Percentiles rank a stretch among this genome's conserved stretches.
Conservation (phyloP, 30 jellyfish, hydroid and myxozoan genomes). For the Morbakka virulenta region DNA sequence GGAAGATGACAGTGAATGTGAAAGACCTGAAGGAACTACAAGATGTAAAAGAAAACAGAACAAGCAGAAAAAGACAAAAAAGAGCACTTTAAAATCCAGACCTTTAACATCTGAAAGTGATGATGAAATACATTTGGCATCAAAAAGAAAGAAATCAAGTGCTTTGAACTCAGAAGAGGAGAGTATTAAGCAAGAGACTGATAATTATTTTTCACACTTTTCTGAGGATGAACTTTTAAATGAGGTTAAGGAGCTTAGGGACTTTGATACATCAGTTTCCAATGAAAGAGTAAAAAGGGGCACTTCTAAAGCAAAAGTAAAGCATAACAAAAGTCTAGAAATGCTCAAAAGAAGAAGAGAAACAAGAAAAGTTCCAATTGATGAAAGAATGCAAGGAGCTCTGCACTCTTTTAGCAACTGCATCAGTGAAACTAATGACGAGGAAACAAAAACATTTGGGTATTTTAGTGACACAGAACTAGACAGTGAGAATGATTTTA, state of each 20-base stretch:
- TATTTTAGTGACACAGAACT: background rate
- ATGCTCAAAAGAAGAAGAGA: background rate
- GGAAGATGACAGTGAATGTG: background rate
- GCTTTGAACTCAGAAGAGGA: background rate
- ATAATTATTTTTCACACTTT: no score
- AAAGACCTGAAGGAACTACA: background rate
- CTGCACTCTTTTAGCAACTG: background rate
- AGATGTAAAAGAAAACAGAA: background rate
- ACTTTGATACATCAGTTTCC: background rate
- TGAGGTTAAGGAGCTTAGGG: background rate
- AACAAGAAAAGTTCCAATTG: background rate
- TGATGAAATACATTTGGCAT: background rate
- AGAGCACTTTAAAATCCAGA: background rate
- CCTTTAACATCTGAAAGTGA: background rate
- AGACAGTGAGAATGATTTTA: background rate
- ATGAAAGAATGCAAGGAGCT: background rate
- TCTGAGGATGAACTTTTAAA: background rate
- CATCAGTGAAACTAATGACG: background rate
- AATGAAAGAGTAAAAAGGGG: background rate
- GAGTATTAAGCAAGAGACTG: background rate
- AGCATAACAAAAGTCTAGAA: background rate
- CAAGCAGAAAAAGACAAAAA: background rate
- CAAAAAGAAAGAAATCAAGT: no score
- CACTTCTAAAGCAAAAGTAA: background rate
- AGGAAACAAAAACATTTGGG: background rate